Percentiles rank a stretch among this genome's conserved stretches.
Evolutionary conservation across 2,888 invertebrate species (phyloP).

Genomic region (Dusona sp.): DNA sequence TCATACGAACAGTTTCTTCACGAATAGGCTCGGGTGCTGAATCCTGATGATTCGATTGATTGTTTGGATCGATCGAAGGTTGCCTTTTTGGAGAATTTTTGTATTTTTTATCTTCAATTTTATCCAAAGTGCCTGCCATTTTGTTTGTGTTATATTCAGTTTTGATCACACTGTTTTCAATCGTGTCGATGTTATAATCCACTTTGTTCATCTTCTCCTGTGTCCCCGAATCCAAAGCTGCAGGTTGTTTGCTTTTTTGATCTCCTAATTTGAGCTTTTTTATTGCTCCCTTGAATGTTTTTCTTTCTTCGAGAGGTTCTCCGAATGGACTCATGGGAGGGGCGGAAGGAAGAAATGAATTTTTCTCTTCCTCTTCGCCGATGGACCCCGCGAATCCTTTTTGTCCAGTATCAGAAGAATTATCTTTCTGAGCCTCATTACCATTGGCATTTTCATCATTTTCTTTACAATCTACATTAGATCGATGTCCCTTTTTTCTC

Average conservation of each 20-base stretch:
- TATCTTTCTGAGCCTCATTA: conserved; percentile 28
- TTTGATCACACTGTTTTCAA: neutral
- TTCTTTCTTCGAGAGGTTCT: neutral
- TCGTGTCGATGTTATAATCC: neutral
- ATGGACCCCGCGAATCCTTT: neutral
- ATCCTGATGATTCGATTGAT: neutral
- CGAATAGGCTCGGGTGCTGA: conserved; percentile 25
- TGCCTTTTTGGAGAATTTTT: neutral
- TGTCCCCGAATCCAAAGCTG: neutral
- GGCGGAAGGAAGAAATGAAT: neutral
- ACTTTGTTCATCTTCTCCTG: neutral
- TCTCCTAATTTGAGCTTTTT: conserved; percentile 14
- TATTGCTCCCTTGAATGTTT: neutral
- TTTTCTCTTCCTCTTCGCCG: neutral
- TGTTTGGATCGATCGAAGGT: neutral
- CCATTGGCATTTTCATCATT: conserved; percentile 7
- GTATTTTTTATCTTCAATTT: neutral
- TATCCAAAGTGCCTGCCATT: neutral
- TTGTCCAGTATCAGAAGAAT: neutral
- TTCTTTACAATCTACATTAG: neutral
- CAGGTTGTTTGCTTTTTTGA: neutral
- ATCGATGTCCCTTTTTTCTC: neutral
- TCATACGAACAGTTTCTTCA: conserved; percentile 65
- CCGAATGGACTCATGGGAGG: neutral
- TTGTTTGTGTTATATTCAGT: conserved; percentile 2